Evolutionary conservation across 2,797 vertebrate genomes (phyloP).

Genomic region (Pelochelys cantorii): DNA sequence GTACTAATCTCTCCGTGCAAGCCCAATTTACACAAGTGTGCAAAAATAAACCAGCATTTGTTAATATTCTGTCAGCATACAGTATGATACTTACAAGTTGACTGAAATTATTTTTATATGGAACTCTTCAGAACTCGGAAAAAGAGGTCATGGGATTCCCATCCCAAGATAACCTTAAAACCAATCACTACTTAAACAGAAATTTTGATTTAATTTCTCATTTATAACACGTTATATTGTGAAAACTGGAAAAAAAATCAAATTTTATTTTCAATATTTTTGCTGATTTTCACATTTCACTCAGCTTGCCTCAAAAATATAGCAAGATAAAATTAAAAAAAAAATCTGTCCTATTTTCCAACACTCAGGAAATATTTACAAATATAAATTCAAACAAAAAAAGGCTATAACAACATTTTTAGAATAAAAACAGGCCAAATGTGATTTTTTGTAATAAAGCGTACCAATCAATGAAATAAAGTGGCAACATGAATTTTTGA

Average conservation of each 20-base stretch:
- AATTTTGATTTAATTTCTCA: not conserved
- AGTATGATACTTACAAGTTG: not conserved
- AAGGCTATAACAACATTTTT: not conserved
- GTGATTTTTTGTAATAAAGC: not conserved
- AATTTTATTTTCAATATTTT: not conserved
- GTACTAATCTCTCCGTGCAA: not conserved
- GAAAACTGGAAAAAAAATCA: not conserved
- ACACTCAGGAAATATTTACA: not conserved
- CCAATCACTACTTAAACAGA: not conserved
- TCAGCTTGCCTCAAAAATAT: not conserved
- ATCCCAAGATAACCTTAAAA: not conserved
- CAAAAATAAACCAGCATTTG: not conserved
- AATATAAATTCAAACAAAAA: not conserved
- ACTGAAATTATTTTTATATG: not conserved
- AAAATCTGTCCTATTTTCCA: not conserved
- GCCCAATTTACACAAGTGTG: not conserved
- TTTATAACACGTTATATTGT: not conserved
- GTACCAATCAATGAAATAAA: not conserved
- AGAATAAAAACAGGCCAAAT: slow-evolving; percentile 3
- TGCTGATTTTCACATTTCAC: not conserved
- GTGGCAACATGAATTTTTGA: not conserved
- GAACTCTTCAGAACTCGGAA: not conserved
- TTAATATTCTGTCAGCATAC: not conserved
- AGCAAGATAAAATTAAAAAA: not conserved
- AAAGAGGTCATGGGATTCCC: not conserved